Evolutionary conservation across 2,888 invertebrate genomes (phyloP), one percentile per base, ranked within the genome.

Genomic region (Habrosyne pyritoides): DNA sequence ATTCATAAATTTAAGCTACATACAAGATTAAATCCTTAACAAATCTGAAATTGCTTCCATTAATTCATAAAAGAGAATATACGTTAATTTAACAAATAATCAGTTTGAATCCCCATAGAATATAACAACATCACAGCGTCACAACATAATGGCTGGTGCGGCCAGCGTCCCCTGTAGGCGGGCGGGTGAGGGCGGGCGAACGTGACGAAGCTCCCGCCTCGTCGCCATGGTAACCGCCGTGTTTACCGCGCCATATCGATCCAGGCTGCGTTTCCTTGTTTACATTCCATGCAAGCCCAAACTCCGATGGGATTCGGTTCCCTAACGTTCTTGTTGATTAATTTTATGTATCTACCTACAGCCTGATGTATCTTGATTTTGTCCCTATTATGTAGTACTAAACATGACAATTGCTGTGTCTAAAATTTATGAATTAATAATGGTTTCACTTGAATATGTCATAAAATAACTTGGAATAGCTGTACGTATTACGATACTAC

Each of bases 171-270:
- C 61, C 58, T 18, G 42, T 8, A 14, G 42, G 18, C 42, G 18
- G 56, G 57, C 52, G 51, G 53, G 54, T 54, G 54, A 55, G 62
- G 65, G 66, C 77, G 80, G 80, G 80, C 76, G 84, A 86, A 86
- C 85, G 83, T 81, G 84, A 80, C 80, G 84, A 33, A 33, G 77
- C 84, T 86, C 87, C 87, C 84, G 83, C 75, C 83, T 77, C 77
- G 89, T 90, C 62, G 79, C 82, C 86, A 88, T 87, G 83, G 77
- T 84, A 83, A 91, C 91, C 90, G 91, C 88, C 91, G 81, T 91
- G 91, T 91, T 91, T 91, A 89, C 91, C 84, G 81, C 90, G 88
- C 83, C 89, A 74, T 89, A 91, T 91, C 91, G 91, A 91, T 88
- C 86, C 63, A 65, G 73, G 69, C 65, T 75, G 77, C 82, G 81